Evolutionary conservation across 2,113 vertebrate species (phyloP).

Genomic region (human): GRCh38 chr9:100679501-100680000

Average conservation of each 20-base stretch:
- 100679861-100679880: not conserved
- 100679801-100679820: not conserved
- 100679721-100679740: not conserved
- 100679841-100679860: conserved; percentile 5
- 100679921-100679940: not conserved
- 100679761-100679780: not conserved
- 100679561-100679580: not conserved
- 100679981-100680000: not conserved
- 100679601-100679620: not conserved
- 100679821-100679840: not conserved
- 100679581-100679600: not conserved
- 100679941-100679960: not conserved
- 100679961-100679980: not conserved
- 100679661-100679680: not conserved
- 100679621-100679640: conserved; percentile 20
- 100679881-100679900: not conserved
- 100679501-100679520: not conserved
- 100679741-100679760: not conserved
- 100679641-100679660: conserved; percentile 1
- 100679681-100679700: not conserved
- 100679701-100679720: not conserved
- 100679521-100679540: not conserved
- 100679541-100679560: not conserved
- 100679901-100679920: not conserved
- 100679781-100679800: not conserved